Conservation (phyloP, 2,888 invertebrate species). For the Thereva nobilitata region DNA sequence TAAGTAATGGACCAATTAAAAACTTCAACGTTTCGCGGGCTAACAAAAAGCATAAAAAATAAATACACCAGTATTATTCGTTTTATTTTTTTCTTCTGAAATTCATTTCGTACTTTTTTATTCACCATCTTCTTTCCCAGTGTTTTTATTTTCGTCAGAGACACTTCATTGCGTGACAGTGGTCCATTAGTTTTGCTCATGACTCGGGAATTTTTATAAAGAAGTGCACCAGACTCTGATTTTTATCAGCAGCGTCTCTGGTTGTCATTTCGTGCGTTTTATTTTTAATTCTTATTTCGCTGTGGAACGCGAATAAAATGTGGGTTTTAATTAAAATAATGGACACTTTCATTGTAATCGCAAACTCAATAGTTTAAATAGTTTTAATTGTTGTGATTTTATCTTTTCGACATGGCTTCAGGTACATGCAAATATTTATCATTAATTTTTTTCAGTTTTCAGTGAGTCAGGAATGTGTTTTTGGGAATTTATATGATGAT, state of each 20-base stretch:
- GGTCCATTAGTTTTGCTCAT: constrained; percentile 33
- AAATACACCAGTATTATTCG: constrained; percentile 1
- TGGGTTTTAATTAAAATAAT: too few relatives aligned
- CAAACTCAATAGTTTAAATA: too few relatives aligned
- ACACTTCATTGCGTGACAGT: constrained; percentile 31
- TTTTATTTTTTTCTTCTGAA: not conserved
- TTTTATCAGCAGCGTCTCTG: constrained; percentile 11
- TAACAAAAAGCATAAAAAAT: constrained; percentile 13
- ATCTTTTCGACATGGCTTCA: too few relatives aligned
- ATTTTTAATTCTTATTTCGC: too few relatives aligned
- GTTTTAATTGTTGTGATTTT: too few relatives aligned
- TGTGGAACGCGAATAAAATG: too few relatives aligned
- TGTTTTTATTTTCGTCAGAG: constrained; percentile 15
- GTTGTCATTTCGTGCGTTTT: constrained; percentile 22
- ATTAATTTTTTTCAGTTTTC: too few relatives aligned
- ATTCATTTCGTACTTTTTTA: not conserved
- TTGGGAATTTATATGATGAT: too few relatives aligned
- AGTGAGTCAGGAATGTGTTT: too few relatives aligned
- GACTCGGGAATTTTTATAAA: constrained; percentile 29
- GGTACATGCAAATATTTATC: too few relatives aligned
- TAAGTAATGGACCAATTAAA: constrained; percentile 34
- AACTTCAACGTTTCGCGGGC: constrained; percentile 23
- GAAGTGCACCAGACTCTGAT: constrained; percentile 11
- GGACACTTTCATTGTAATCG: too few relatives aligned
- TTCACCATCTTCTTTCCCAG: constrained; percentile 1